A percentile compares a stretch with the other conserved stretches of the same genome.
phyloP scores from a whole-genome alignment of 1,140 invertebrate species.

The Drosophila murphyi region DNA sequence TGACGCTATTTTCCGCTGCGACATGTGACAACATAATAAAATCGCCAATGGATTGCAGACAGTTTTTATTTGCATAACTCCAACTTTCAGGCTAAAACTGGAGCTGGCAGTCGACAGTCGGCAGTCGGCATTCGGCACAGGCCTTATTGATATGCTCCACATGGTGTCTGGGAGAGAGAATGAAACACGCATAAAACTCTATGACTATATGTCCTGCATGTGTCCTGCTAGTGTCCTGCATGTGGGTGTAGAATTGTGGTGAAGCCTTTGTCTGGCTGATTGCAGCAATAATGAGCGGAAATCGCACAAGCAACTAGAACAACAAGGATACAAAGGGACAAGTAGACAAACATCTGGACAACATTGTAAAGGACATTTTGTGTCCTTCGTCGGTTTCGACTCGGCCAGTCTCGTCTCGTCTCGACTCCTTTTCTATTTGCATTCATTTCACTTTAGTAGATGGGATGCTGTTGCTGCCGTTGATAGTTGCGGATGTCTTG shows the following conservation, averaged over 20 bases:
- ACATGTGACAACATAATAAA: slow-evolving; percentile 77
- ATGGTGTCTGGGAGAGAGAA: slow-evolving; percentile 72
- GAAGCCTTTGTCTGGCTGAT: slow-evolving; percentile 58
- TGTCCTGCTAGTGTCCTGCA: slow-evolving; percentile 37
- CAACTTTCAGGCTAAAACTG: slow-evolving; percentile 22
- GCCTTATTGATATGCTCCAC: slow-evolving; percentile 70
- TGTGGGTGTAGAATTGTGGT: slow-evolving; percentile 8
- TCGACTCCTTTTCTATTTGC: slow-evolving; percentile 45
- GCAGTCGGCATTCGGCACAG: background rate
- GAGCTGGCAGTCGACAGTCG: background rate
- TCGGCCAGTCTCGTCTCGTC: background rate
- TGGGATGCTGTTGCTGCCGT: slow-evolving; percentile 27
- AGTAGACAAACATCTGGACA: slow-evolving; percentile 42
- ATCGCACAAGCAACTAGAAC: slow-evolving; percentile 60
- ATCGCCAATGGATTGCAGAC: slow-evolving; percentile 64
- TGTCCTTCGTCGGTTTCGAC: slow-evolving; percentile 1
- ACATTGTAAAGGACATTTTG: slow-evolving; percentile 37
- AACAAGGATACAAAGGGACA: slow-evolving; percentile 24
- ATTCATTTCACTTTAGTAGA: slow-evolving; percentile 48
- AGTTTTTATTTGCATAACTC: slow-evolving; percentile 64
- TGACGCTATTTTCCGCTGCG: slow-evolving; percentile 36
- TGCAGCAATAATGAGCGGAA: slow-evolving; percentile 78
- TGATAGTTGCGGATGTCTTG: slow-evolving; percentile 39
- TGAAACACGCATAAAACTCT: slow-evolving; percentile 74
- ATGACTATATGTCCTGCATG: slow-evolving; percentile 32